phyloP scores from a whole-genome alignment of 2,113 vertebrate species.

The Plecotus auritus region DNA sequence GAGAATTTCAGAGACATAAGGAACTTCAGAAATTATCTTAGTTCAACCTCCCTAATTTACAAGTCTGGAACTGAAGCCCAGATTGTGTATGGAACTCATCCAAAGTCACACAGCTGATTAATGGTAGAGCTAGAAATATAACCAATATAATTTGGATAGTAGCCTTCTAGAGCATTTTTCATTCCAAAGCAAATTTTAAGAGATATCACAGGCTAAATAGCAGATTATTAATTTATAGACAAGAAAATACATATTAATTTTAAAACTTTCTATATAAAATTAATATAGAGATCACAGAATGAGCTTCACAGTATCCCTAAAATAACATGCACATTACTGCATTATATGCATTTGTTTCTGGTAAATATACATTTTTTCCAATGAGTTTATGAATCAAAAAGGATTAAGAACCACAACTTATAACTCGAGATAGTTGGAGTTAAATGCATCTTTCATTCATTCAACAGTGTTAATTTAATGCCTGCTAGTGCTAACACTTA shows the following conservation, averaged over 20 bases:
- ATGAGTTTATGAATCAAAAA: background rate
- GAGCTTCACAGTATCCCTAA: background rate
- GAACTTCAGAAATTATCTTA: slow-evolving; percentile 33
- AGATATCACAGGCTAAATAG: background rate
- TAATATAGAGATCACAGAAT: background rate
- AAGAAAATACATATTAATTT: background rate
- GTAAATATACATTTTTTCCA: background rate
- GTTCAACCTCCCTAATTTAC: slow-evolving; percentile 2
- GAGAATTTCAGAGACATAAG: slow-evolving; percentile 20
- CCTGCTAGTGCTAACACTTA: background rate
- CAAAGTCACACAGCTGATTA: slow-evolving; percentile 28
- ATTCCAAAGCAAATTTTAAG: slow-evolving; percentile 33
- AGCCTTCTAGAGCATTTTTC: background rate
- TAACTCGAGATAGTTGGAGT: background rate
- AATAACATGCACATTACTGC: background rate
- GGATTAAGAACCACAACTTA: background rate
- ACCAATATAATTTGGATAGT: background rate
- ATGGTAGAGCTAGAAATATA: background rate
- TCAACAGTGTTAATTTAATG: background rate
- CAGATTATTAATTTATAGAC: background rate
- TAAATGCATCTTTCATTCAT: background rate
- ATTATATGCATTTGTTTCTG: background rate
- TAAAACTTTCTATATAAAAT: background rate
- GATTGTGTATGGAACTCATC: background rate
- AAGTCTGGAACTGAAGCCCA: slow-evolving; percentile 5